Base-by-base conservation (phyloP, 2,797 vertebrate genomes). In the Silurus lanzhouensis region DNA sequence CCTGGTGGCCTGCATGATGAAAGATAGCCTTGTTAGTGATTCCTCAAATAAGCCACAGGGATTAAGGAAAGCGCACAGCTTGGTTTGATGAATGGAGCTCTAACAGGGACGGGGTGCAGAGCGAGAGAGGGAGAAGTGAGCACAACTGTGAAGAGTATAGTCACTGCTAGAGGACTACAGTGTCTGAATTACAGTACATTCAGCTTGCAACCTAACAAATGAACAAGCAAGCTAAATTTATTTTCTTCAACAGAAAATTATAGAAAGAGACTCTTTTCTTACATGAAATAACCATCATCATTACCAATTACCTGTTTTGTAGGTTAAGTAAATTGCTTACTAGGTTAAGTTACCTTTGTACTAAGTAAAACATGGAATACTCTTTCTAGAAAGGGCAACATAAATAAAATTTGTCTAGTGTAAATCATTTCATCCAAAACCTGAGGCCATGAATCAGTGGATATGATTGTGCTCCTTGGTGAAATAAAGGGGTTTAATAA, bases 11-110 rank as follows among this genome's bases (percentile, higher is more conserved):
- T 81, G 67, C 58, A 74, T 82, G 75, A 87, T 84, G 70, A 86
- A 88, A 58, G 87, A 90, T 60, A 64, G 68, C 83, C 72, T 82
- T 60, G 81, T 86, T 90, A 87, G 71, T 58, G 81, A 7, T 85
- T 89, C 84, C 81, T 87, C 74, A 87, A 81, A 84, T 77, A 52
- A 86, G 63, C n/a, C 58, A 25, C 60, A 81, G 84, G 61, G 83
- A 70, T 52, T 48, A 27, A 25, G 27, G 63, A 61, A 85, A 38
- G 67, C 19, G 71, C 61, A 44, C 68, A 72, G 72, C 31, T 68
- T 20, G 5, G 5, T 20, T 79, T 86, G 86, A 86, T 64, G 60
- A 80, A 89, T 84, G 66, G 64, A 79, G 68, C 60, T 83, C 76
- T 82, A 70, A 87, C 27, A 1, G 68, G 31, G 64, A 83, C 20